phyloP scores from a whole-genome alignment of 2,113 vertebrate species.

The Gnathonemus echidnorhynchus region DNA sequence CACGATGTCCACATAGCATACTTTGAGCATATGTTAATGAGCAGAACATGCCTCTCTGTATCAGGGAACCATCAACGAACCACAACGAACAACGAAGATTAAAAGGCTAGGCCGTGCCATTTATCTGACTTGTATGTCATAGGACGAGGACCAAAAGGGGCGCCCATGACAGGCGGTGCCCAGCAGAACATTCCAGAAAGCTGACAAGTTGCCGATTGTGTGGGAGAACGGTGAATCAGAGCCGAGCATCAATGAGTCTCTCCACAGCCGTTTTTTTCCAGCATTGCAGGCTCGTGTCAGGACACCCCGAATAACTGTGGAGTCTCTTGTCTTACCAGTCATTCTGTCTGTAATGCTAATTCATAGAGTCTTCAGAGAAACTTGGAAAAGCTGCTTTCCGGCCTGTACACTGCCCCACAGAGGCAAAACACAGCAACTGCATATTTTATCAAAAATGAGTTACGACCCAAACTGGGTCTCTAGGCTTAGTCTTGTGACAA shows the following conservation, averaged over 20 bases:
- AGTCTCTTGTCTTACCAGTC: not conserved
- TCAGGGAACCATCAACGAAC: not conserved
- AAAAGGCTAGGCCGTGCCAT: not conserved
- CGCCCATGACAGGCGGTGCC: not conserved
- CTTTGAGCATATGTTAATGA: not conserved
- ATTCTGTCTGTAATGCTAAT: not conserved
- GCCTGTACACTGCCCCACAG: not conserved
- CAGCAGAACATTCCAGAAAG: not conserved
- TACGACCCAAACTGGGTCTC: no score
- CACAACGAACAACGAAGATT: not conserved
- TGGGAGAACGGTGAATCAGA: not conserved
- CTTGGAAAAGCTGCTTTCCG: not conserved
- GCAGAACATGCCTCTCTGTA: not conserved
- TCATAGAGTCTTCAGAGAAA: not conserved
- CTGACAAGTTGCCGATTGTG: not conserved
- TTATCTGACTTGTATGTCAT: not conserved
- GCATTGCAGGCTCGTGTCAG: not conserved
- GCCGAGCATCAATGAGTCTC: not conserved
- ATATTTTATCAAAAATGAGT: not conserved
- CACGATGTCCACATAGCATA: not conserved
- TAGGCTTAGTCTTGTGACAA: no score
- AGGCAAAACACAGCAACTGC: not conserved
- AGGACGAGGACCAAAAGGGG: not conserved
- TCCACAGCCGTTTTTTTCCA: not conserved
- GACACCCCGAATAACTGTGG: not conserved